These are phyloP conservation scores for Ruditapes philippinarum DNA, from an alignment of 1,140 invertebrate species.

Conservation along the genomic window DNA sequence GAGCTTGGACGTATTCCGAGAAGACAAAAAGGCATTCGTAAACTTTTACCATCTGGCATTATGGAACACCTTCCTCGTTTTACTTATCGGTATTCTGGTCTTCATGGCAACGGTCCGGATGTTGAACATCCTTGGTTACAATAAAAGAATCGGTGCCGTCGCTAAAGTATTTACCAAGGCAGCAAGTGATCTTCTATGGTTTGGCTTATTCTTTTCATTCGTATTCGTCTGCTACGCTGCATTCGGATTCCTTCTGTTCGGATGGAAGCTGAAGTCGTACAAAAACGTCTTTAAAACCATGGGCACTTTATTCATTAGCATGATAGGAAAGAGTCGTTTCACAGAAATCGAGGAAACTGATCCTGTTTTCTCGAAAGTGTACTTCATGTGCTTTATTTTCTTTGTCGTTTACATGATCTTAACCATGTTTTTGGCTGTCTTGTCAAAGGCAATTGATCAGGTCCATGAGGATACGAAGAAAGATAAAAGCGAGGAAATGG, in stretches of 20 bases:
- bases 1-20: conserved; percentile 66
- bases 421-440: conserved; percentile 77
- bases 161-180: conserved; percentile 71
- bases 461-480: conserved; percentile 69
- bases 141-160: conserved; percentile 75
- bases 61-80: conserved; percentile 70
- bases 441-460: conserved; percentile 72
- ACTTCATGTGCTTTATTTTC: conserved; percentile 74
- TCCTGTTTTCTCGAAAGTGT: conserved; percentile 72
- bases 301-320: conserved; percentile 83
- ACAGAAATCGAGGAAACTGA: conserved; percentile 74
- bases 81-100: conserved; percentile 64
- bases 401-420: conserved; percentile 72
- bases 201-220: conserved; percentile 71
- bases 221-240: conserved; percentile 70
- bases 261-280: conserved; percentile 71
- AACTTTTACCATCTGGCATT: conserved; percentile 76
- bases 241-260: conserved; percentile 75
- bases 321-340: conserved; percentile 90
- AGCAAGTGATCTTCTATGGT: conserved; percentile 72
- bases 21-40: conserved; percentile 73
- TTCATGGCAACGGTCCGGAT: conserved; percentile 76
- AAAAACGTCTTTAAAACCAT: conserved; percentile 72
- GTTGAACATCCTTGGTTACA: conserved; percentile 80
- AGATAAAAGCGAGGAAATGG: conserved; percentile 69